phyloP scores from a whole-genome alignment of 2,797 vertebrate species.

The Sardinella longiceps region DNA sequence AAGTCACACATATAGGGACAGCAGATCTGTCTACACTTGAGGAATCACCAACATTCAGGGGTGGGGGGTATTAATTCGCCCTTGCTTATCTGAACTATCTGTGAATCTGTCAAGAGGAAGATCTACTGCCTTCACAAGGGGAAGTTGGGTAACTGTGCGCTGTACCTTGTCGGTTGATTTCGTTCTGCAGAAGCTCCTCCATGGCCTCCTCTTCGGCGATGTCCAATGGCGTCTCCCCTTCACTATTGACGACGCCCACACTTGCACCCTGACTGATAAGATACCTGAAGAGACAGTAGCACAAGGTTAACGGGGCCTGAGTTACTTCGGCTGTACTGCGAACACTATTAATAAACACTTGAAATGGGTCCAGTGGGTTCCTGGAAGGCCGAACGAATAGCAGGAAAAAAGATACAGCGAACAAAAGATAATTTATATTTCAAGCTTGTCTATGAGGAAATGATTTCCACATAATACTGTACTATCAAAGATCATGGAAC shows the following conservation, averaged over 20 bases:
- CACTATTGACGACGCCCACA: conserved; percentile 97
- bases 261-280: conserved; percentile 92
- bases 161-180: conserved; percentile 96
- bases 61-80: background rate
- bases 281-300: conserved; percentile 76
- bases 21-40: background rate
- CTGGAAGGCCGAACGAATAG: background rate
- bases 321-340: background rate
- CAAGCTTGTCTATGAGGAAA: background rate
- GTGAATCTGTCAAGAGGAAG: background rate
- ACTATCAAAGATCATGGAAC: too few species aligned
- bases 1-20: background rate
- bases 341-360: background rate
- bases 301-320: background rate
- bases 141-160: background rate
- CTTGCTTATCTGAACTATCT: background rate
- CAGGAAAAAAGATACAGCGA: background rate
- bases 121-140: background rate
- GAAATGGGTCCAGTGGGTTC: background rate
- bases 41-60: background rate
- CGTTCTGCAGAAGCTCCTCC: conserved; percentile 97
- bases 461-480: too few species aligned
- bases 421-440: background rate
- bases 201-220: conserved; percentile 98
- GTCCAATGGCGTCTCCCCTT: conserved; percentile 97